These are phyloP conservation scores for Cepaea nemoralis DNA, from an alignment of 1,140 invertebrate species.

Conservation along the genomic window DNA sequence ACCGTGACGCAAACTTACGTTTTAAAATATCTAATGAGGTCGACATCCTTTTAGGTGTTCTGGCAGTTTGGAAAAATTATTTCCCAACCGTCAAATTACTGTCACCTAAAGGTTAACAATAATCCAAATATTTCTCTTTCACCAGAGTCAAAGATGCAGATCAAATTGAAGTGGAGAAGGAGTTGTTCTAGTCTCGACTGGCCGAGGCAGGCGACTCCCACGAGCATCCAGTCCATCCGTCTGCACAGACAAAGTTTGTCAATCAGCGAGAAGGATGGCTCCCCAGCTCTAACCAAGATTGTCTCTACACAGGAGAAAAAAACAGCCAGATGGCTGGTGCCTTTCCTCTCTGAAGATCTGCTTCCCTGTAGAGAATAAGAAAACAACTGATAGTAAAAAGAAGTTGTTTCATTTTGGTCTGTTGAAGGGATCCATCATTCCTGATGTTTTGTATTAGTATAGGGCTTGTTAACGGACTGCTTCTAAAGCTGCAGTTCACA, in stretches of 20 bases:
- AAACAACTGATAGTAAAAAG: neutral
- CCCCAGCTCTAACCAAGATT: neutral
- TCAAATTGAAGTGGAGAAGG: neutral
- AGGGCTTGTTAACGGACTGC: constrained; percentile 54
- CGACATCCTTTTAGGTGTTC: too few relatives aligned
- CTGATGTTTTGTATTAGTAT: constrained; percentile 55
- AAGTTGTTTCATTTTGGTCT: constrained; percentile 52
- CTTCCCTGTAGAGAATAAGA: constrained; percentile 24
- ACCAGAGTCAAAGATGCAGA: neutral
- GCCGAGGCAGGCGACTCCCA: neutral
- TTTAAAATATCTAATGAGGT: too few relatives aligned
- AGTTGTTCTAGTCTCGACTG: neutral
- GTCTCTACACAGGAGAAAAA: neutral
- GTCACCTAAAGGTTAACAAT: too few relatives aligned
- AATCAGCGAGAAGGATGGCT: neutral
- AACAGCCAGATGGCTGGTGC: neutral
- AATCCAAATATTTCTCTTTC: too few relatives aligned
- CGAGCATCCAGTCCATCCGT: neutral
- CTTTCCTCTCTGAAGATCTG: constrained; percentile 20
- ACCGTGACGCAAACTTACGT: too few relatives aligned
- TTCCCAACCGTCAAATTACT: too few relatives aligned
- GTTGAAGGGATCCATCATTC: constrained; percentile 57
- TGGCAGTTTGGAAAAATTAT: too few relatives aligned
- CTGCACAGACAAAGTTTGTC: neutral
- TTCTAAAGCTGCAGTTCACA: constrained; percentile 55